Conservation (phyloP, 2,888 invertebrate species). For the Stenichneumon culpator region DNA sequence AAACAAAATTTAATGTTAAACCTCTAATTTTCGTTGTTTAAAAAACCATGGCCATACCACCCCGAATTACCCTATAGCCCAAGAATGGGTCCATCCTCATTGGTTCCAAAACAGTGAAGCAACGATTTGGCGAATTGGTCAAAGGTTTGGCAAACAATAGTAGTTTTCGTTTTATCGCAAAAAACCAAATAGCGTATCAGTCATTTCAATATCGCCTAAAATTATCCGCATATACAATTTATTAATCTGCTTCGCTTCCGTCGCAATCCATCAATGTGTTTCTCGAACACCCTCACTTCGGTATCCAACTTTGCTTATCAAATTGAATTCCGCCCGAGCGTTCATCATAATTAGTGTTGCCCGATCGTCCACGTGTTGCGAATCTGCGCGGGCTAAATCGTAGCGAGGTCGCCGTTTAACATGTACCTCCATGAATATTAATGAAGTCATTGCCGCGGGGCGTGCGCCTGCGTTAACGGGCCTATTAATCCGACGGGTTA, state of each 20-base stretch:
- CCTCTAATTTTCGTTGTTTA: no score
- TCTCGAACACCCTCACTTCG: neutral
- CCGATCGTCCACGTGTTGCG: slow-evolving; percentile 57
- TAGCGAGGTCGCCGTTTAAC: slow-evolving; percentile 16
- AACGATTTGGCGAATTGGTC: no score
- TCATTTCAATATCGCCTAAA: neutral
- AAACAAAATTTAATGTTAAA: no score
- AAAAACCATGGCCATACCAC: no score
- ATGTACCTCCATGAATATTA: slow-evolving; percentile 82
- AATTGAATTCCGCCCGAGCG: slow-evolving; percentile 56
- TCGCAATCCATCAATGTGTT: neutral
- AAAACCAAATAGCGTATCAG: neutral
- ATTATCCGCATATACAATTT: neutral
- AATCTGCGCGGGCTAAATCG: slow-evolving; percentile 51
- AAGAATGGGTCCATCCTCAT: no score
- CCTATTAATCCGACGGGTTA: slow-evolving; percentile 83
- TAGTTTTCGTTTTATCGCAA: no score
- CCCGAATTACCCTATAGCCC: no score
- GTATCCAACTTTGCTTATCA: neutral
- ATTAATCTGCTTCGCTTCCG: neutral
- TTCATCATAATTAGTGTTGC: slow-evolving; percentile 62
- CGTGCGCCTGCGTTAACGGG: slow-evolving; percentile 78
- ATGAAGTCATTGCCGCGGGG: slow-evolving; percentile 82
- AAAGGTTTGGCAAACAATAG: no score
- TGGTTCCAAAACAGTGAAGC: no score